Evolutionary conservation across 2,797 vertebrate species (phyloP).

Genomic region (Falco peregrinus): DNA sequence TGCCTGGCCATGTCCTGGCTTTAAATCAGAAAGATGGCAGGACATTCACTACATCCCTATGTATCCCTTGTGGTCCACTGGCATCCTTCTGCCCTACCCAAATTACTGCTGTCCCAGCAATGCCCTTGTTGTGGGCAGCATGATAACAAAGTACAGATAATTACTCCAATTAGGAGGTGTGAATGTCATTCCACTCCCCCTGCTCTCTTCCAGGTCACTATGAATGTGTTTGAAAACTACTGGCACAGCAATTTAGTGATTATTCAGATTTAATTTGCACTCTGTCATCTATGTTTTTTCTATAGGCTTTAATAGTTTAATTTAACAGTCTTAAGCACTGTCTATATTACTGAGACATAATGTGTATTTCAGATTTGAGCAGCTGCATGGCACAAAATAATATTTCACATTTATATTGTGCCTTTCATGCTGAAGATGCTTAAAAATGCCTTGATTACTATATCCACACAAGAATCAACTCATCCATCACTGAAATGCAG

Average conservation of each 20-base stretch:
- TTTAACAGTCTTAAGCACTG: conserved; percentile 61
- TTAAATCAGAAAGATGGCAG: conserved; percentile 20
- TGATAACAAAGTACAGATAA: neutral
- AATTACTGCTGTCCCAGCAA: neutral
- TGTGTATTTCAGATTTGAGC: conserved; percentile 50
- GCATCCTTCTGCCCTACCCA: neutral
- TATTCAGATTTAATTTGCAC: conserved; percentile 67
- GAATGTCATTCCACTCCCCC: conserved; percentile 51
- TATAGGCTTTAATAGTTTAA: conserved; percentile 61
- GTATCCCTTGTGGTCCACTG: neutral
- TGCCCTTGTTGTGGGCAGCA: conserved; percentile 44
- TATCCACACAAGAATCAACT: conserved; percentile 45
- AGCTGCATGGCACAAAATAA: conserved; percentile 46
- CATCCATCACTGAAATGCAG: conserved; percentile 55
- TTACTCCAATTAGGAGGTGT: conserved; percentile 42
- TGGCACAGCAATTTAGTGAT: conserved; percentile 52
- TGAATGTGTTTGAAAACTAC: conserved; percentile 47
- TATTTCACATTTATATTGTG: conserved; percentile 56
- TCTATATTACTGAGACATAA: conserved; percentile 57
- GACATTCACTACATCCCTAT: neutral
- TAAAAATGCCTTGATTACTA: conserved; percentile 42
- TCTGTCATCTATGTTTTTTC: conserved; percentile 54
- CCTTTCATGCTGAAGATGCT: conserved; percentile 21
- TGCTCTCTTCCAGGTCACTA: conserved; percentile 40
- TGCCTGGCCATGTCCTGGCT: neutral